Evolutionary conservation across 2,113 vertebrate species (phyloP).

Genomic region (Haemorhous mexicanus): DNA sequence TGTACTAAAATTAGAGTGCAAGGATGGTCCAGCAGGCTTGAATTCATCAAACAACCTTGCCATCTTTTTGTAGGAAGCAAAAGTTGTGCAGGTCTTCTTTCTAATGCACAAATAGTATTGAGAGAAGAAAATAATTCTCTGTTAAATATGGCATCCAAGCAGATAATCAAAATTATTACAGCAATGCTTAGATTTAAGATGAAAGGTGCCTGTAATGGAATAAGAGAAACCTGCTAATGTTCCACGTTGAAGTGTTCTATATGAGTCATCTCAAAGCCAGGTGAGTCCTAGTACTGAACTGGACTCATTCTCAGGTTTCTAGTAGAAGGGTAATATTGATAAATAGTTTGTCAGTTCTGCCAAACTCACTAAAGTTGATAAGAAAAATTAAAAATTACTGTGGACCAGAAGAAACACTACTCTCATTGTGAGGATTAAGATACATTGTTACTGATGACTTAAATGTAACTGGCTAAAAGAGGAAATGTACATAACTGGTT

Average conservation of each 20-base stretch:
- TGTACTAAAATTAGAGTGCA: neutral
- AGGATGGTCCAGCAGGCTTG: neutral
- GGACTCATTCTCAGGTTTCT: neutral
- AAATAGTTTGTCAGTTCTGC: neutral
- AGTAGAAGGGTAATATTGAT: no score
- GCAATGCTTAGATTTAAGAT: neutral
- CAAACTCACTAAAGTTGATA: neutral
- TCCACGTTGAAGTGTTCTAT: fast-evolving
- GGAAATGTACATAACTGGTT: neutral
- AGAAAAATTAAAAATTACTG: neutral
- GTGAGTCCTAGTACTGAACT: neutral
- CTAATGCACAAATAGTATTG: neutral
- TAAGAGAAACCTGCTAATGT: neutral
- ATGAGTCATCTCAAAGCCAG: neutral
- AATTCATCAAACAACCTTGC: neutral
- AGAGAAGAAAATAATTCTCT: neutral
- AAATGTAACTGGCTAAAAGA: constrained; percentile 3
- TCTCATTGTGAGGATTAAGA: neutral
- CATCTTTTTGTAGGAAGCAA: neutral
- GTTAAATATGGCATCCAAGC: neutral
- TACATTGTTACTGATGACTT: neutral
- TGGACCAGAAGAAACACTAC: neutral
- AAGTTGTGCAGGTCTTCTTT: neutral
- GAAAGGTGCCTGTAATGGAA: neutral
- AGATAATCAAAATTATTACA: neutral